phyloP scores from a whole-genome alignment of 2,113 vertebrate genomes.

The Semicossyphus pulcher region DNA sequence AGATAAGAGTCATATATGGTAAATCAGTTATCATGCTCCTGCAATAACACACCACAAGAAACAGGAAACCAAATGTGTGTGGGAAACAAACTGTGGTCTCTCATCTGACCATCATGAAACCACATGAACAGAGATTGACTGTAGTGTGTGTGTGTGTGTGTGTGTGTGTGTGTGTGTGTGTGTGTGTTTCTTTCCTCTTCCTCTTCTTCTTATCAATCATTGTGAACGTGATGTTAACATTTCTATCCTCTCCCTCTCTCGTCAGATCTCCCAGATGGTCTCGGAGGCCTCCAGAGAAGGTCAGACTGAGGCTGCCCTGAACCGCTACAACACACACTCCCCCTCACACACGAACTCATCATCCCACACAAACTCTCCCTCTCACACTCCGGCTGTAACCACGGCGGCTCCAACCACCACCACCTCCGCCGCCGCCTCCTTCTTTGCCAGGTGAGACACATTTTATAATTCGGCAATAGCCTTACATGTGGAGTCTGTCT shows the following conservation, averaged over 20 bases:
- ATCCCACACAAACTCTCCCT: constrained; percentile 82
- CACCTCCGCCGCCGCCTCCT: constrained; percentile 93
- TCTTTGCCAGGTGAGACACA: constrained; percentile 93
- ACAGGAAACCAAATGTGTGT: constrained; percentile 10
- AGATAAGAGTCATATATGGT: background rate
- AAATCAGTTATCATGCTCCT: too few relatives aligned
- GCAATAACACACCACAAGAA: too few relatives aligned
- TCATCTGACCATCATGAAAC: constrained; percentile 28
- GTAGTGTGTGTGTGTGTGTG: constrained; percentile 3
- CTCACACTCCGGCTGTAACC: constrained; percentile 83
- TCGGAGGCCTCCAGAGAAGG: constrained; percentile 89
- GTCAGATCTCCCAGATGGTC: constrained; percentile 93
- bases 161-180: background rate
- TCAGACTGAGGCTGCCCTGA: constrained; percentile 88
- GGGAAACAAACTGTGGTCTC: constrained; percentile 16
- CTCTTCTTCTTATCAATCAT: background rate
- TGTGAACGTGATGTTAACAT: background rate
- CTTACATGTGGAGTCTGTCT: background rate
- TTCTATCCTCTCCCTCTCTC: constrained; percentile 25
- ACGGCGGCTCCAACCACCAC: constrained; percentile 85
- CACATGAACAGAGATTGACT: constrained; percentile 2
- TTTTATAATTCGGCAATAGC: too few relatives aligned
- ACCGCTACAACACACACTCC: constrained; percentile 92
- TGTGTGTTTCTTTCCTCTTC: background rate
- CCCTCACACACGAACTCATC: constrained; percentile 82